phyloP scores from a whole-genome alignment of 2,113 vertebrate species.

The Varanus salvator region DNA sequence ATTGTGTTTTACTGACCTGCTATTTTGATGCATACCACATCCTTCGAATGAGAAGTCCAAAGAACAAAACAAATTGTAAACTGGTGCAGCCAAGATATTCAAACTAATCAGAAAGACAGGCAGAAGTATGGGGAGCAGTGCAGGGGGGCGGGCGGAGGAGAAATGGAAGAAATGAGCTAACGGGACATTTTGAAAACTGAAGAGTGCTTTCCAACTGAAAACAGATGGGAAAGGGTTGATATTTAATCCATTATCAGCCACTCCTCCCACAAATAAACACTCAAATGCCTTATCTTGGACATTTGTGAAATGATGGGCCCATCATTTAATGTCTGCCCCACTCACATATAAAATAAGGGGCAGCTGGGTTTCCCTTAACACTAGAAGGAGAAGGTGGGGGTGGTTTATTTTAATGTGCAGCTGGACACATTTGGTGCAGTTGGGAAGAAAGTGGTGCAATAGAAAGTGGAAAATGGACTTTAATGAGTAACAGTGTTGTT shows the following conservation, averaged over 20 bases:
- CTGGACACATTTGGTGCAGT: too few species aligned
- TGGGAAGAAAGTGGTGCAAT: too few species aligned
- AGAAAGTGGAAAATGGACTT: too few species aligned
- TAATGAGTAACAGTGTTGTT: too few species aligned
- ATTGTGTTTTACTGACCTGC: constrained; percentile 15
- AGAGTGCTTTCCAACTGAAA: background rate
- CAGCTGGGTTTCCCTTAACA: background rate
- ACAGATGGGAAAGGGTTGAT: background rate
- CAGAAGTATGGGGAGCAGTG: too few species aligned
- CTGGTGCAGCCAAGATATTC: background rate
- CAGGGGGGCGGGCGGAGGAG: background rate
- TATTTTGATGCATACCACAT: constrained; percentile 26
- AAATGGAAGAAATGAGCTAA: background rate
- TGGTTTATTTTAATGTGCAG: too few species aligned
- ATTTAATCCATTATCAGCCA: background rate
- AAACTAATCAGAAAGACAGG: constrained; percentile 7
- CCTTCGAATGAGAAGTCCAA: constrained; percentile 31
- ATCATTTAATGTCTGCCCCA: background rate
- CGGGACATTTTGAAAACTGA: background rate
- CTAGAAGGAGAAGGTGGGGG: background rate
- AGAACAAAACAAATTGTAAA: constrained; percentile 9
- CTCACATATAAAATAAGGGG: background rate
- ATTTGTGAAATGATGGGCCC: background rate
- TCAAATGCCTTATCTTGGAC: background rate
- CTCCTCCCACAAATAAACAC: background rate